Percentiles rank a stretch among this genome's conserved stretches.
Conservation (phyloP, 2,797 vertebrate species). For the Macropodus opercularis region DNA sequence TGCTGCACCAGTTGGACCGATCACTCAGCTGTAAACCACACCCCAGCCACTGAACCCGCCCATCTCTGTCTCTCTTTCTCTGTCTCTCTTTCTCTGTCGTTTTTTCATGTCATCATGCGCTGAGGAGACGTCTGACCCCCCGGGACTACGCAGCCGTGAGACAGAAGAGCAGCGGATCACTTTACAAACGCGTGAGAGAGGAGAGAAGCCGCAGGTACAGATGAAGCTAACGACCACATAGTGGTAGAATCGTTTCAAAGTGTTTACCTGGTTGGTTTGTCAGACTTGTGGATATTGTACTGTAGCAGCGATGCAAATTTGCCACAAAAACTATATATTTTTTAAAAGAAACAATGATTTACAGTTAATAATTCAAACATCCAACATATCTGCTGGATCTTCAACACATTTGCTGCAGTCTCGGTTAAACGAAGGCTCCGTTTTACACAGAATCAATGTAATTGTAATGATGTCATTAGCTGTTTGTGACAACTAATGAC, state of each 20-base stretch:
- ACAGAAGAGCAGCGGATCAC: slow-evolving; percentile 2
- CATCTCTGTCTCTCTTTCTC: background rate
- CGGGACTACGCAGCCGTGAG: background rate
- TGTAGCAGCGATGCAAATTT: no score
- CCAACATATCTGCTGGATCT: no score
- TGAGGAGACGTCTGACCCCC: slow-evolving; percentile 11
- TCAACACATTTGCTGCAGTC: no score
- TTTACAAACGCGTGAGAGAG: background rate
- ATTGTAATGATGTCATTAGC: background rate
- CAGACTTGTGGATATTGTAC: background rate
- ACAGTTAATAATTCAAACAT: no score
- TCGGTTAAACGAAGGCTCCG: background rate
- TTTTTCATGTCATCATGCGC: slow-evolving; percentile 9
- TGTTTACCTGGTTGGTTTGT: background rate
- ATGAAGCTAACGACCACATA: background rate
- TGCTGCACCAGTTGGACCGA: slow-evolving; percentile 48
- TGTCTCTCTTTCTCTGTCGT: background rate
- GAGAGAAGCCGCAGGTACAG: slow-evolving; percentile 21
- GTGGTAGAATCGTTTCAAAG: background rate
- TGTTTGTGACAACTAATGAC: background rate
- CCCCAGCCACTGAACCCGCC: slow-evolving; percentile 29
- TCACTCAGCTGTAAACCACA: slow-evolving; percentile 14
- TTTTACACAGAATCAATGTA: background rate
- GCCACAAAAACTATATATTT: no score
- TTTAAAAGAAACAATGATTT: no score